phyloP scores from a whole-genome alignment of 2,797 vertebrate genomes.

The Semaprochilodus insignis region DNA sequence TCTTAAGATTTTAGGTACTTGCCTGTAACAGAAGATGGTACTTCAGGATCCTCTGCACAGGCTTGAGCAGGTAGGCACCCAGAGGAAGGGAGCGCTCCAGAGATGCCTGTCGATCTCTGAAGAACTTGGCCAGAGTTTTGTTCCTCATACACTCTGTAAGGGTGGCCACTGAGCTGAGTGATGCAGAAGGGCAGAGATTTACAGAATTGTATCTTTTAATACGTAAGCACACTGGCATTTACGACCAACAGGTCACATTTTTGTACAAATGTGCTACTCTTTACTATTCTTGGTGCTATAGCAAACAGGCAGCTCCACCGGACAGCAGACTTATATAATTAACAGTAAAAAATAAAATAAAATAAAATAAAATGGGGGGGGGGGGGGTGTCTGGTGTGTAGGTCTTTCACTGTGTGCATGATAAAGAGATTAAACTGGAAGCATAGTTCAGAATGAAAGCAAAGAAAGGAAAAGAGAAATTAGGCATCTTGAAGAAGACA shows the following conservation, averaged over 20 bases:
- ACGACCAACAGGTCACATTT: no score
- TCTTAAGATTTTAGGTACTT: slow-evolving; percentile 26
- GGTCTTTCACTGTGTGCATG: no score
- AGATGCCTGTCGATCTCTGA: slow-evolving; percentile 89
- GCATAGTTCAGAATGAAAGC: not conserved
- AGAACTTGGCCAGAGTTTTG: slow-evolving; percentile 92
- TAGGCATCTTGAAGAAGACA: not conserved
- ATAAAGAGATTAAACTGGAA: no score
- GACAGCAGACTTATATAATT: no score
- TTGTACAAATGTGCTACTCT: no score
- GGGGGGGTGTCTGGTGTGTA: no score
- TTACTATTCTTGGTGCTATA: no score
- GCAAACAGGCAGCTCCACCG: no score
- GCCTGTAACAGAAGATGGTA: slow-evolving; percentile 98
- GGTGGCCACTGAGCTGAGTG: slow-evolving; percentile 87
- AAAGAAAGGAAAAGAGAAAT: not conserved
- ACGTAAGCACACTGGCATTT: no score
- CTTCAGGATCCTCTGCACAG: slow-evolving; percentile 96
- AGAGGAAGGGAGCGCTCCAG: slow-evolving; percentile 89
- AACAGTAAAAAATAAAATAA: no score
- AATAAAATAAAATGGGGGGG: no score
- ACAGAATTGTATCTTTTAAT: not conserved
- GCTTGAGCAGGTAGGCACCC: slow-evolving; percentile 94
- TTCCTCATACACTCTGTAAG: slow-evolving; percentile 94
- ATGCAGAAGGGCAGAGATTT: not conserved